These are phyloP conservation scores for Apaloderma vittatum DNA, from an alignment of 2,113 vertebrate species.

Conservation along the genomic window DNA sequence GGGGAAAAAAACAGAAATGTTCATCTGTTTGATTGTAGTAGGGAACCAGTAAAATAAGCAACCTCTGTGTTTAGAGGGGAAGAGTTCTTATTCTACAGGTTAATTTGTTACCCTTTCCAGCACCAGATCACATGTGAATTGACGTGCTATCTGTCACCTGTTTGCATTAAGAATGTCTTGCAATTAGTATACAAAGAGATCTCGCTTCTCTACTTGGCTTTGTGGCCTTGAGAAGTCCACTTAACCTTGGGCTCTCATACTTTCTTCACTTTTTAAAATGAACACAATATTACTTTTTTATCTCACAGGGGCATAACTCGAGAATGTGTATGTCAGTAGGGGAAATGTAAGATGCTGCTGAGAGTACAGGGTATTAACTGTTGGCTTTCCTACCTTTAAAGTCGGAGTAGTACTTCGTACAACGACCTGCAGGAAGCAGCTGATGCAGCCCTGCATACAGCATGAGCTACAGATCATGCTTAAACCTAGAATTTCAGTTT, in stretches of 20 bases:
- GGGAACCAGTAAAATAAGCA: not conserved
- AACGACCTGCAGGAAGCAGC: not conserved
- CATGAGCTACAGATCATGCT: not conserved
- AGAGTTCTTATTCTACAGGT: not conserved
- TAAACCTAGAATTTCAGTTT: not conserved
- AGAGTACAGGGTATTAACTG: not conserved
- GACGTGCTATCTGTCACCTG: not conserved
- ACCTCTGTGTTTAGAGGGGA: not conserved
- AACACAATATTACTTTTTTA: not conserved
- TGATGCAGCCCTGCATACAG: not conserved
- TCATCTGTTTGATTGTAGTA: not conserved
- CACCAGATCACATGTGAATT: not conserved
- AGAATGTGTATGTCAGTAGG: not conserved
- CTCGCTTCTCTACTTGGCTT: not conserved
- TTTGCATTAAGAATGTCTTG: not conserved
- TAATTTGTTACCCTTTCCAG: not conserved
- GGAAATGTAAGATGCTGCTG: not conserved
- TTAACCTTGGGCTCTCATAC: not conserved
- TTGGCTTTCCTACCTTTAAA: not conserved
- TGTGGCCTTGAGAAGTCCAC: not conserved
- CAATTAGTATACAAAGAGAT: not conserved
- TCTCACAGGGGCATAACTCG: not conserved
- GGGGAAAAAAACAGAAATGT: not conserved
- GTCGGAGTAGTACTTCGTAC: not conserved
- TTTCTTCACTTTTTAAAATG: not conserved